These are phyloP conservation scores for Vipera ursinii DNA, from an alignment of 2,797 vertebrate species.

Conservation along the genomic window DNA sequence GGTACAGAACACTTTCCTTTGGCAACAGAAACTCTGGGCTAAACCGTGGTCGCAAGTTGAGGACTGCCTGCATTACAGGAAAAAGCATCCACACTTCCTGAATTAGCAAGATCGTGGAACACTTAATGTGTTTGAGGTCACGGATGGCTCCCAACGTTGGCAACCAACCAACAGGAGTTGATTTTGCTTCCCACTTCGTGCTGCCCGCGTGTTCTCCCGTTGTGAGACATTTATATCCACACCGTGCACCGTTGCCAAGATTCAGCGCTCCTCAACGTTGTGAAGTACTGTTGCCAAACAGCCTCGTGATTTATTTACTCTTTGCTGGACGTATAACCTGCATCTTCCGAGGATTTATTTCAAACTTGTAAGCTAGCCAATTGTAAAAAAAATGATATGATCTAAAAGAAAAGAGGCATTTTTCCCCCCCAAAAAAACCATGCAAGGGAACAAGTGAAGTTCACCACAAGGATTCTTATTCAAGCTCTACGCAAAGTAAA, in stretches of 20 bases:
- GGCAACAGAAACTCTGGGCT: too few relatives aligned
- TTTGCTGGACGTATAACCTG: slow-evolving; percentile 39
- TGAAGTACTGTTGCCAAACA: slow-evolving; percentile 52
- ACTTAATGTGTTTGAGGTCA: slow-evolving; percentile 72
- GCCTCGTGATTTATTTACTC: slow-evolving; percentile 54
- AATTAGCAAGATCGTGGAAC: slow-evolving; percentile 71
- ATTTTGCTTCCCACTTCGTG: not conserved
- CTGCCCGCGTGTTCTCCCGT: slow-evolving; percentile 5
- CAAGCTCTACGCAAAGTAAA: not conserved
- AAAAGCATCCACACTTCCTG: slow-evolving; percentile 62
- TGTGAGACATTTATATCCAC: slow-evolving; percentile 62
- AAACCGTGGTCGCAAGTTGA: too few relatives aligned
- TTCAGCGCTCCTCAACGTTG: slow-evolving; percentile 53
- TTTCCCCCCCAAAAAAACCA: not conserved
- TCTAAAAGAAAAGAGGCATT: fast-evolving
- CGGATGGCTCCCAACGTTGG: slow-evolving; percentile 69
- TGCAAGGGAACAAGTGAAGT: not conserved
- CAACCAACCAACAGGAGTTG: slow-evolving; percentile 49
- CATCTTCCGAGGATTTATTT: slow-evolving; percentile 30
- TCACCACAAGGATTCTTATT: not conserved
- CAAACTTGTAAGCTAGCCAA: slow-evolving; percentile 16
- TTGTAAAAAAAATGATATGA: not conserved
- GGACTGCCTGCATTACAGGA: too few relatives aligned
- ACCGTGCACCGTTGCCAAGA: slow-evolving; percentile 45
- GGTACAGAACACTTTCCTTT: too few relatives aligned